Evolutionary conservation across 2,113 vertebrate genomes (phyloP).

Genomic region (Stegastes partitus): DNA sequence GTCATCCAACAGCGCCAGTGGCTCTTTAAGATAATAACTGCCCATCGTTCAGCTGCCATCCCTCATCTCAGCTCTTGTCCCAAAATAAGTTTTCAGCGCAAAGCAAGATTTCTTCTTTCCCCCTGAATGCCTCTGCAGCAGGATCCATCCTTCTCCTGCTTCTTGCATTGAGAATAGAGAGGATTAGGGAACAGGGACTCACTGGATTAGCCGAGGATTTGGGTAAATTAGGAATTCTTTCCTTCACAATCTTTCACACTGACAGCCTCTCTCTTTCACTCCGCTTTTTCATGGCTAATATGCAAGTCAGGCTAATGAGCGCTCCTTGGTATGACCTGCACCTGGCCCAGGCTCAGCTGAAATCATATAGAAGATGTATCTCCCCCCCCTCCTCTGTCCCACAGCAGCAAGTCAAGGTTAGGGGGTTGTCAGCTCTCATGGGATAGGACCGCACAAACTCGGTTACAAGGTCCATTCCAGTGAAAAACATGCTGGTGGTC

Average conservation of each 20-base stretch:
- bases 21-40: conserved; percentile 45
- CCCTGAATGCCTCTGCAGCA: conserved; percentile 29
- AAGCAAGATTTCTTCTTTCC: conserved; percentile 33
- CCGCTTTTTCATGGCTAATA: conserved; percentile 42
- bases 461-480: conserved; percentile 68
- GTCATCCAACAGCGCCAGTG: conserved; percentile 36
- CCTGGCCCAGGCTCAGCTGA: conserved; percentile 45
- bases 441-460: conserved; percentile 58
- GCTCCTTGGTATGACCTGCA: conserved; percentile 54
- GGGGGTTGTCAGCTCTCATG: conserved; percentile 44
- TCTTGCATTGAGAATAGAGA: conserved; percentile 39
- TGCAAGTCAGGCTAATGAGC: conserved; percentile 66
- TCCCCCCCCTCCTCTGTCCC: conserved; percentile 20
- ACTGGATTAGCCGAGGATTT: conserved; percentile 74
- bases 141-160: conserved; percentile 25
- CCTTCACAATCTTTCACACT: conserved; percentile 39
- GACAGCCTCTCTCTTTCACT: conserved; percentile 55
- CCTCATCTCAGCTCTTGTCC: conserved; percentile 29
- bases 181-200: conserved; percentile 69
- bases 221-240: conserved; percentile 74
- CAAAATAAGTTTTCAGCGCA: conserved; percentile 30
- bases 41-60: conserved; percentile 1
- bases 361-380: conserved; percentile 59
- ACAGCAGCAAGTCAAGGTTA: conserved; percentile 37
- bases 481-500: conserved; percentile 63